phyloP scores from a whole-genome alignment of 2,113 vertebrate genomes.

The Paracyprichromis sp. region DNA sequence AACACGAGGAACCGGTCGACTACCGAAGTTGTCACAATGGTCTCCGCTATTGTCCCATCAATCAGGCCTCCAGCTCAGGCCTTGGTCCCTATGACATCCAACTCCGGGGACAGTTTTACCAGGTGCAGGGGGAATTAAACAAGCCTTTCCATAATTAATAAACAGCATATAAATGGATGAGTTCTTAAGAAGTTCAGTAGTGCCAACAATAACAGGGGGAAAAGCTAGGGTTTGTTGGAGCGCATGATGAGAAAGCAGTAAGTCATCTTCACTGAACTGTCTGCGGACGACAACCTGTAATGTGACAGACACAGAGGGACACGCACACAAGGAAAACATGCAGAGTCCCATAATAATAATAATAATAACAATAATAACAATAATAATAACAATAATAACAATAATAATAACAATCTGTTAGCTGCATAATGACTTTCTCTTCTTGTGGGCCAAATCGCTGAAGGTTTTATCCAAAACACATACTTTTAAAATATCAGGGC shows the following conservation, averaged over 20 bases:
- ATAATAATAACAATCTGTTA: neutral
- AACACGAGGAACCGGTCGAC: conserved; percentile 88
- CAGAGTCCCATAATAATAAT: neutral
- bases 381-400: rapidly evolving
- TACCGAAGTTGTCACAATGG: conserved; percentile 90
- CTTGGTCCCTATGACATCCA: conserved; percentile 85
- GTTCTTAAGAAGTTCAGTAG: neutral
- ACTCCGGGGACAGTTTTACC: conserved; percentile 85
- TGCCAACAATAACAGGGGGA: neutral
- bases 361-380: neutral
- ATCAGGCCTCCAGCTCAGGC: conserved; percentile 76
- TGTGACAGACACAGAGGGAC: neutral
- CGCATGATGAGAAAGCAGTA: neutral
- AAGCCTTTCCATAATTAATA: conserved; percentile 24
- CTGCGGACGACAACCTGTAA: rapidly evolving
- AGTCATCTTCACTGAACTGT: neutral
- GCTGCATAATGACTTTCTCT: neutral
- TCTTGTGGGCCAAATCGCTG: neutral
- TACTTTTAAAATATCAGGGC: neutral
- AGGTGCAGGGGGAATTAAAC: conserved; percentile 88
- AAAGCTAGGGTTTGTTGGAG: neutral
- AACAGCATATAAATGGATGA: neutral
- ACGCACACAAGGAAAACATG: neutral
- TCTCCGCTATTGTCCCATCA: conserved; percentile 82
- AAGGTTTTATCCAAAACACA: neutral